Conservation (phyloP, 1,140 invertebrate genomes). For the Eupristina koningsbergeri region DNA sequence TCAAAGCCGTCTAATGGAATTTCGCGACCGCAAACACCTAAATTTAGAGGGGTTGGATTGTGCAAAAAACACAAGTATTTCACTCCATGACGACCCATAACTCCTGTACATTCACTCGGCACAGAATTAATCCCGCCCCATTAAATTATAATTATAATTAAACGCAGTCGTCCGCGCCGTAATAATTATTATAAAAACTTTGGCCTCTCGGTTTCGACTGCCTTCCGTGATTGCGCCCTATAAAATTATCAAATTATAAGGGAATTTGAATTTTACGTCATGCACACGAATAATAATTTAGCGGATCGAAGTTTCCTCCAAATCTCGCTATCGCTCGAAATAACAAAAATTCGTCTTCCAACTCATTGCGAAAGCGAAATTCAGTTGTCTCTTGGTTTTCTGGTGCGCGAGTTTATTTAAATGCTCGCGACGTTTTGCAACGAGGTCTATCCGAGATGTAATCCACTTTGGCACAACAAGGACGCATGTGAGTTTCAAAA, state of each 20-base stretch:
- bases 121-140: not conserved
- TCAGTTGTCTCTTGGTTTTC: not conserved
- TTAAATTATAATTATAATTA: not conserved
- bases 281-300: not conserved
- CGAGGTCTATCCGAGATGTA: not conserved
- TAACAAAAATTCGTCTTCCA: not conserved
- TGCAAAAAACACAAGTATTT: not conserved
- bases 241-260: not conserved
- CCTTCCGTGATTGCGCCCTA: not conserved
- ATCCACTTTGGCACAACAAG: constrained; percentile 22
- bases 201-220: not conserved
- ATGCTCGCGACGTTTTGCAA: not conserved
- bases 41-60: not conserved
- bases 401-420: not conserved
- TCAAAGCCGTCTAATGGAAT: not conserved
- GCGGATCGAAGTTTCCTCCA: not conserved
- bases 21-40: constrained; percentile 1
- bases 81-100: not conserved
- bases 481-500: not conserved
- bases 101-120: not conserved
- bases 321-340: not conserved
- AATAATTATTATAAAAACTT: not conserved
- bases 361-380: not conserved
- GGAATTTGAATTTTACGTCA: not conserved
- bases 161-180: not conserved